These are phyloP conservation scores for Chaenogobius annularis DNA, from an alignment of 2,113 vertebrate genomes.

Conservation along the genomic window DNA sequence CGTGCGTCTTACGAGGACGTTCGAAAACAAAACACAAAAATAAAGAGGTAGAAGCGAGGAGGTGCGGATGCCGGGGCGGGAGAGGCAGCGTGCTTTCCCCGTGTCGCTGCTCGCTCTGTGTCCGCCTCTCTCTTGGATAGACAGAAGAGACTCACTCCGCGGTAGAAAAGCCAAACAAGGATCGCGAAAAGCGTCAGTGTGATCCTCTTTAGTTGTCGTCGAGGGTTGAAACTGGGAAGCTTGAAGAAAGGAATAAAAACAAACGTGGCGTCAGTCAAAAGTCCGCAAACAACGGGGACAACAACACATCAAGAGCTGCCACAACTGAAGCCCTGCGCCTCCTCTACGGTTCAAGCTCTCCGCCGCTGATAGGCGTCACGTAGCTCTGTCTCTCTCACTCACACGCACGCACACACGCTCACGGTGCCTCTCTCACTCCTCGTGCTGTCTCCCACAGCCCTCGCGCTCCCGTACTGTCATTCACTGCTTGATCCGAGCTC, in stretches of 20 bases:
- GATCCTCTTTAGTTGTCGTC: constrained; percentile 77
- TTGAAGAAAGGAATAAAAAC: constrained; percentile 81
- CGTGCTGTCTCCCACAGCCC: constrained; percentile 12
- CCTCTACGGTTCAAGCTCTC: constrained; percentile 72
- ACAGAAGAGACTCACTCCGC: constrained; percentile 40
- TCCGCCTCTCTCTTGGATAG: constrained; percentile 56
- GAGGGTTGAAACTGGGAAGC: constrained; percentile 90
- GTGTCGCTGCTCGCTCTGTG: constrained; percentile 35
- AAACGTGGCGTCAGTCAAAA: constrained; percentile 90
- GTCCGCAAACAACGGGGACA: constrained; percentile 77
- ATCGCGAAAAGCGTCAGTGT: constrained; percentile 52
- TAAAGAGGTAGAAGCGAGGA: constrained; percentile 20
- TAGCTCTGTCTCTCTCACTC: constrained; percentile 62
- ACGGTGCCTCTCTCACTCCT: constrained; percentile 22
- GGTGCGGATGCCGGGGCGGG: neutral
- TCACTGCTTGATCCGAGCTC: constrained; percentile 36
- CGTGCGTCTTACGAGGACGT: constrained; percentile 20
- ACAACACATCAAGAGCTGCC: constrained; percentile 80
- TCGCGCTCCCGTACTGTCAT: constrained; percentile 60
- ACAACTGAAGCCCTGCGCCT: constrained; percentile 79
- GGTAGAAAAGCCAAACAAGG: constrained; percentile 33
- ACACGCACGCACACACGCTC: constrained; percentile 28
- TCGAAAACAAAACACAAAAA: constrained; percentile 45
- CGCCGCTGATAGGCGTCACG: constrained; percentile 76
- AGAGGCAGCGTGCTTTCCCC: constrained; percentile 71